Conservation (phyloP, 1,140 invertebrate genomes). For the Pseudomyrmex flavicornis region DNA sequence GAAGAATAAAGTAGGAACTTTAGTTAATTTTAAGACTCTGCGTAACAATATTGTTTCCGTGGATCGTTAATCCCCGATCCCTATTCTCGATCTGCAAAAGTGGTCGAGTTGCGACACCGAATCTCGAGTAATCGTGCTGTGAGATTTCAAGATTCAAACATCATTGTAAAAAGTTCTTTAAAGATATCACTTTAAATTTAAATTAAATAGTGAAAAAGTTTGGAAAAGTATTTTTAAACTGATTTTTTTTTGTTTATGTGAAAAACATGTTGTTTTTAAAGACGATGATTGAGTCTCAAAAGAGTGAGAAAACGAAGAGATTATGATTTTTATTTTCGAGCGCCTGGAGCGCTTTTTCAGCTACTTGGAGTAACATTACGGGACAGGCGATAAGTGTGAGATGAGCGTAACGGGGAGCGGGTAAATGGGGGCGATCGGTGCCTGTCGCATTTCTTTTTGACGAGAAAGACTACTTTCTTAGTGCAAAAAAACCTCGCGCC, state of each 20-base stretch:
- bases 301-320: not conserved
- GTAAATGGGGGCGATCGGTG: constrained; percentile 70
- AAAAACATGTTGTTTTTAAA: constrained; percentile 6
- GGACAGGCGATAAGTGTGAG: constrained; percentile 11
- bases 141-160: constrained; percentile 11
- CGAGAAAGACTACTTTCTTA: constrained; percentile 21
- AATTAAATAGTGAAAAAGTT: too few species aligned
- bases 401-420: constrained; percentile 82
- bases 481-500: constrained; percentile 60
- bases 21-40: not conserved
- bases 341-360: not conserved
- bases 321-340: not conserved
- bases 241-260: not conserved
- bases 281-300: not conserved
- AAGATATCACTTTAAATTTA: too few species aligned
- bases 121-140: not conserved
- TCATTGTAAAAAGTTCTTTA: not conserved
- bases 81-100: not conserved
- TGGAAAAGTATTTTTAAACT: too few species aligned
- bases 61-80: not conserved
- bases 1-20: constrained; percentile 69
- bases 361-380: constrained; percentile 39
- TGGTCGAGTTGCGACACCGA: not conserved
- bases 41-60: not conserved
- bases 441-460: constrained; percentile 32